Evolutionary conservation across 92 coral and sea anemone genomes (phyloP), one percentile per base, ranked within the genome.

Genomic region (Actinostola sp.): DNA sequence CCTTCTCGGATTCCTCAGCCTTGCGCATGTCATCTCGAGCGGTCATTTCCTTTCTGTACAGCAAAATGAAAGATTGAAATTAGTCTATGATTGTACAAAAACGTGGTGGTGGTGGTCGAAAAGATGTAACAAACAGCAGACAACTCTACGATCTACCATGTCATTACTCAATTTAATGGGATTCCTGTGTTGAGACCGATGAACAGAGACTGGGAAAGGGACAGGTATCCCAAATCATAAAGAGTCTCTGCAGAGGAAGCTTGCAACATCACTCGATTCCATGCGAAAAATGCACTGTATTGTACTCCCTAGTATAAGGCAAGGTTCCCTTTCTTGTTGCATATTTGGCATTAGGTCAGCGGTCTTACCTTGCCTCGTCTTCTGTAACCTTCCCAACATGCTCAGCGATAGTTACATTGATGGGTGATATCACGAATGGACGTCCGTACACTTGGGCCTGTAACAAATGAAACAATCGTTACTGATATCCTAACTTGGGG

Each of bases 361-460:
- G n/a, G n/a, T 35, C 74, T 53, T 17, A 85, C 90, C 73, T 81
- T 17, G 90, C 90, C 44, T 50, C 76, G 39, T 46, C 59, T 32
- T 73, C 68, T 5, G 72, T 62, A 14, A 63, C 66, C 20, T 66
- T 74, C 50, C 46, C 68, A 0, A 30, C 14, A 24, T 61, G 66
- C 23, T 56, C 67, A 21, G 28, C 33, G 21, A 86, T 72, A 36
- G 70, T 72, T 24, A 86, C 84, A 31, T n/a, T 57, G 12, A 86
- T 61, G 19, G 70, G 36, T 29, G 91, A 81, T 17, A 81, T 30
- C 34, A 76, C 87, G 42, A 81, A 81, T 42, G 91, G 87, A 20
- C 85, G 77, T 10, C 91, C 91, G 53, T 81, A 86, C 72, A 76
- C 74, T 56, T 80, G 53, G 17, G 91, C 91, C 80, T 80, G 62